Base-by-base conservation (phyloP, 2,888 invertebrate species). In the Limnephilus rhombicus region DNA sequence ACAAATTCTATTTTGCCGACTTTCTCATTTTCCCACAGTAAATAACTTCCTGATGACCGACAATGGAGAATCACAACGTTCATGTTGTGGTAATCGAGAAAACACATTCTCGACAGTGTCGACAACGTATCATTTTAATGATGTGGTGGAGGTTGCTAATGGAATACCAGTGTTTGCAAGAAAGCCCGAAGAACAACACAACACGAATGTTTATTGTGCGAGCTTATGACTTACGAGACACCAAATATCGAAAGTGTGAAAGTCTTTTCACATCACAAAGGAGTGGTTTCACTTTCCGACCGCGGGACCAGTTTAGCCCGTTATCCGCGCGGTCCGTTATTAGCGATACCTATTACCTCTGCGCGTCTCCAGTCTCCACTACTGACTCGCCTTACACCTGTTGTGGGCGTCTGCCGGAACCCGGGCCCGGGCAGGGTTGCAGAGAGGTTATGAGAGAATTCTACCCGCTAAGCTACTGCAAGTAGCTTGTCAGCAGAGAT, bases 261-360 rank as follows among this genome's bases (percentile, higher is more conserved):
- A 86, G 85, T 86, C 13, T 86, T 45, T 3, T 13, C 85, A 45
- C 85, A 41, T 18, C 45, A 29, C 85, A 41, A 86, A 86, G 85
- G 85, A 86, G 29, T 29, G 41, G 49, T 86, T 86, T 86, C 85
- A 86, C 85, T 86, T 49, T 86, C 29, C 13, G 85, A 45, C 37
- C 83, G 85, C 85, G 85, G 85, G 7, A n/a, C 41, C 85, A 85
- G 45, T 41, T 45, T 45, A 41, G 41, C 29, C 85, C n/a, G 37
- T 24, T 24, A 24, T 85, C 41, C 85, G 41, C 45, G 24, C n/a
- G 24, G 3, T 41, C 41, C 41, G 41, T 41, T 41, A 41, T 41
- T 9, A 41, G 41, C 41, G 41, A 41, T 41, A n/a, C n/a, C n/a
- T n/a, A 41, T 34, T 45, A 37, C 85, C n/a, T n/a, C n/a, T n/a